Evolutionary conservation across 2,113 vertebrate species (phyloP), one percentile per base, ranked within the genome.

Genomic region (Ursus arctos): DNA sequence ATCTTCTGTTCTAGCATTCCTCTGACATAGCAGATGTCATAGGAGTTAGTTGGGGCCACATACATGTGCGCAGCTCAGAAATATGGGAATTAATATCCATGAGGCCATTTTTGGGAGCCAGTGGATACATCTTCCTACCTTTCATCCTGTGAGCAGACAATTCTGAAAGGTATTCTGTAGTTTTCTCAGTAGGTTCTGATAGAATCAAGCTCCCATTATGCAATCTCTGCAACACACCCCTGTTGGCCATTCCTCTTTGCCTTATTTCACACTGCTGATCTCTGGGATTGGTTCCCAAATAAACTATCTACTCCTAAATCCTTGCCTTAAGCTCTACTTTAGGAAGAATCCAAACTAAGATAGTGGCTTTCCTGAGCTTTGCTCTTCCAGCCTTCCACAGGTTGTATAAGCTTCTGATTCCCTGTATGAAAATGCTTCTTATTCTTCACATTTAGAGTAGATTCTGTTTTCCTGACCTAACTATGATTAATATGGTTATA

Each of bases 401-500:
- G 28, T 0, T 74, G n/a, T 12, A 53, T 22, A 59, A 92, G 11
- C 47, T n/a, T 88, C 72, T 92, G 55, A 55, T 53, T 95, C 49
- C n/a, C 21, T 84, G 26, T 43, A 53, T 19, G 79, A 69, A 94
- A 59, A 61, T 19, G 6, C 33, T 65, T 92, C 63, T 63, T 74
- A 67, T 40, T 72, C 33, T 12, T 83, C 57, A 49, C 19, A 74
- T 7, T 22, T 85, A 59, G 33, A 88, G 15, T 40, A 15, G 81
- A 15, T 69, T 87, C 91, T 94, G 28, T 88, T 91, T 95, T 79
- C 28, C 40, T 81, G 51, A 86, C 24, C 14, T 74, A 43, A 59
- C 36, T 88, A 40, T 90, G 57, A 85, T 69, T 47, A 31, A 33
- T 57, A 65, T 10, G 65, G 47, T 57, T 84, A 84, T 11, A 6